Evolutionary conservation across 2,888 invertebrate species (phyloP).

Genomic region (Mimas tiliae): DNA sequence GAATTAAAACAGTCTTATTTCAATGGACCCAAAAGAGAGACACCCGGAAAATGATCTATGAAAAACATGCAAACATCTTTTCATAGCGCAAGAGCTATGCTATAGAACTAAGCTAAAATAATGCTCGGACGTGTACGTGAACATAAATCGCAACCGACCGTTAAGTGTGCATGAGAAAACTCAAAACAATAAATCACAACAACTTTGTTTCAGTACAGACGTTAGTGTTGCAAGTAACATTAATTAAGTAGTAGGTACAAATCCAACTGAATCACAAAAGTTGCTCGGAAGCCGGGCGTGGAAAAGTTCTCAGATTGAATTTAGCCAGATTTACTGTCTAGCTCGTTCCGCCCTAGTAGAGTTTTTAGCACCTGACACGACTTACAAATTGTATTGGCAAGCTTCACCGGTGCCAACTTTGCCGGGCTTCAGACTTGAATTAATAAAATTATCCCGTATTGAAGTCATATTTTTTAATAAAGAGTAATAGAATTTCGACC

Average conservation of each 20-base stretch:
- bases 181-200: constrained; percentile 19
- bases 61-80: too few species aligned
- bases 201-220: constrained; percentile 26
- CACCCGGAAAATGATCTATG: too few species aligned
- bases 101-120: not conserved
- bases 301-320: constrained; percentile 68
- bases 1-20: too few species aligned
- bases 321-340: constrained; percentile 68
- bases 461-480: constrained; percentile 23
- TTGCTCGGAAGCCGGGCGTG: constrained; percentile 46
- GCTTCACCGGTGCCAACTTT: constrained; percentile 50
- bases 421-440: constrained; percentile 49
- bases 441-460: constrained; percentile 49
- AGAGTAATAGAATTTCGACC: constrained; percentile 9
- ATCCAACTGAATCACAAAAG: constrained; percentile 54
- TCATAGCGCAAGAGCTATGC: too few species aligned
- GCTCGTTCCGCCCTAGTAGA: constrained; percentile 57
- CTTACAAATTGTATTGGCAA: constrained; percentile 71
- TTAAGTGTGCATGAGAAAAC: constrained; percentile 23
- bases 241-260: constrained; percentile 51
- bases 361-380: constrained; percentile 78
- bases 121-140: not conserved
- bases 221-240: constrained; percentile 32
- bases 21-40: too few species aligned
- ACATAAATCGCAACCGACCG: constrained; percentile 9